Percentiles rank a stretch among this genome's conserved stretches.
phyloP scores from a whole-genome alignment of 2,888 invertebrate species.

The Tetranychus truncatus region DNA sequence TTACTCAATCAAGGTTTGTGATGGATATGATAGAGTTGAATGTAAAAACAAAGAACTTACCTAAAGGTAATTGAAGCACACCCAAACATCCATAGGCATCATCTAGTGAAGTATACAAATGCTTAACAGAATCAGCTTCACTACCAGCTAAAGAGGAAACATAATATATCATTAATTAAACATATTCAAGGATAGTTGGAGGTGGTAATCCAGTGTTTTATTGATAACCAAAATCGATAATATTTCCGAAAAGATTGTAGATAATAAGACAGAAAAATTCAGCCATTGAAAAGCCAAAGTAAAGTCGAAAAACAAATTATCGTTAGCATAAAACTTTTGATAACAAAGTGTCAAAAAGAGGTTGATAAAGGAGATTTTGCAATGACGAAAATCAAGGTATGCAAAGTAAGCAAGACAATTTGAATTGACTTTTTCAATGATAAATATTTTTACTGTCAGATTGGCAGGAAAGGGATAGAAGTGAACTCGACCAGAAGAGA shows the following conservation, averaged over 20 bases:
- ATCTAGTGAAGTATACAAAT: slow-evolving; percentile 68
- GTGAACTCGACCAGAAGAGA: neutral
- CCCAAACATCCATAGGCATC: slow-evolving; percentile 94
- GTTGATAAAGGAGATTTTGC: no score
- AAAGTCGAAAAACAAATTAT: neutral
- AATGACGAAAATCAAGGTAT: no score
- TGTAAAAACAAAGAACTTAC: slow-evolving; percentile 28
- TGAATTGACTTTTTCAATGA: neutral
- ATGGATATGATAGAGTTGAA: neutral
- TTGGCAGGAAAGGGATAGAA: neutral
- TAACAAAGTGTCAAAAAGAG: neutral
- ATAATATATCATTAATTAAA: neutral
- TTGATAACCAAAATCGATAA: neutral
- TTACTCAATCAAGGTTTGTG: neutral
- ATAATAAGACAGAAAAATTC: neutral
- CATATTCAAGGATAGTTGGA: neutral
- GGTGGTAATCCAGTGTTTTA: neutral
- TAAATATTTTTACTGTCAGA: neutral
- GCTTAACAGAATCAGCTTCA: slow-evolving; percentile 72
- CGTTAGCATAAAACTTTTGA: slow-evolving; percentile 1
- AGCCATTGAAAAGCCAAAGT: slow-evolving; percentile 9
- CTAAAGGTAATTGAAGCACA: slow-evolving; percentile 66
- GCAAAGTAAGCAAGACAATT: no score
- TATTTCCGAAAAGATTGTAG: neutral
- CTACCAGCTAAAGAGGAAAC: slow-evolving; percentile 43